Base-by-base conservation (phyloP, 2,797 vertebrate genomes). In the Semaprochilodus insignis region DNA sequence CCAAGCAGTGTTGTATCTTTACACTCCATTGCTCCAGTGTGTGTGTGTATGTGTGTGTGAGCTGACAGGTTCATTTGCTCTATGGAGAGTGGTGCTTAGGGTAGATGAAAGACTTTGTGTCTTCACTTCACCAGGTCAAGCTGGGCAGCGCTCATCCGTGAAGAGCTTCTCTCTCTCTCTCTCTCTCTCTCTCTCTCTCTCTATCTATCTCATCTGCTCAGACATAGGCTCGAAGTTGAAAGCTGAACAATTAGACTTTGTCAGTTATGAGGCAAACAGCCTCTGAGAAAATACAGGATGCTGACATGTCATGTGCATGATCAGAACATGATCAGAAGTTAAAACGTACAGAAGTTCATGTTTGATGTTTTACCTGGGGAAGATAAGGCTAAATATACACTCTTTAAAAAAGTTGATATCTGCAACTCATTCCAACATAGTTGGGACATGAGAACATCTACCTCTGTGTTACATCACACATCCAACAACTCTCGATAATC, bases 101-200 rank as follows among this genome's bases (percentile, higher is more conserved):
- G 94, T 93, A 98, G 97, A 98, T 98, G 96, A 99, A 99, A 98
- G 97, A 94, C 93, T 96, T 96, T 95, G 96, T 91, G 95, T 97
- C 97, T 96, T 96, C 96, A 96, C 96, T 96, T 97, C 94, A 93
- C 89, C 89, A 94, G 96, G 96, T 97, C 96, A 97, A 97, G 96
- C 94, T 91, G 90, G 88, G 87, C 88, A 89, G 91, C 93, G 87
- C 82, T 94, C 93, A 94, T 91, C 93, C 92, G 83, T 94, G 89
- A 94, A 93, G 88, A 81, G 91, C 90, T 81, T 57, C 83, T 78
- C 83, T 88, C 86, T 87, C 85, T 76, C 34, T 57, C 75, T 74
- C 31, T 74, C 82, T 75, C 57, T 81, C 70, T 78, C 81, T 63
- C 82, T 79, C 81, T 86, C 84, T 74, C 83, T 86, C 87, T 87